Evolutionary conservation across 2,797 vertebrate genomes (phyloP).

Genomic region (Champsocephalus esox): DNA sequence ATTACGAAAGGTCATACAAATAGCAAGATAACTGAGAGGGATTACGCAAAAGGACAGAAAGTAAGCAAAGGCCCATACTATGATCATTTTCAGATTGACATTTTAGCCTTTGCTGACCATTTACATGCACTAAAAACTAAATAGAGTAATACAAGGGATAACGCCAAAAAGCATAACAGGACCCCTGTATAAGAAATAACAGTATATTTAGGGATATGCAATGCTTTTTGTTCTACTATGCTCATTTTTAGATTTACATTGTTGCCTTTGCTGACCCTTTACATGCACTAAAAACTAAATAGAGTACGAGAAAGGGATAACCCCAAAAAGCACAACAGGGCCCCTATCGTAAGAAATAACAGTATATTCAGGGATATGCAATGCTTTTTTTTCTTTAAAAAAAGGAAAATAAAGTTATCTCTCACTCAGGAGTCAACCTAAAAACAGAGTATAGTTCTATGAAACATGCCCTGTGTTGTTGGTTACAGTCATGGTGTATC

Average conservation of each 20-base stretch:
- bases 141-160: too few species aligned
- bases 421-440: background rate
- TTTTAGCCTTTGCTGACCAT: too few species aligned
- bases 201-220: conserved; percentile 1
- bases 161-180: too few species aligned
- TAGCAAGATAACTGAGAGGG: conserved; percentile 17
- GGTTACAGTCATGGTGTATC: conserved; percentile 1
- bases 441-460: conserved; percentile 16
- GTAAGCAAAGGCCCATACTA: background rate
- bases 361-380: background rate
- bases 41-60: conserved; percentile 23
- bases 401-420: background rate
- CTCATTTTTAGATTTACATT: too few species aligned
- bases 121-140: too few species aligned
- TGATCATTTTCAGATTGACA: too few species aligned
- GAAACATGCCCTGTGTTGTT: conserved; percentile 15
- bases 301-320: too few species aligned
- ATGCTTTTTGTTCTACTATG: background rate
- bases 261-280: too few species aligned
- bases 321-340: too few species aligned
- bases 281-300: too few species aligned
- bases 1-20: conserved; percentile 59
- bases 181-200: background rate
- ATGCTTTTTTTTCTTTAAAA: background rate
- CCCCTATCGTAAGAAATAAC: background rate